phyloP scores from a whole-genome alignment of 2,797 vertebrate genomes.

The Manis javanica region DNA sequence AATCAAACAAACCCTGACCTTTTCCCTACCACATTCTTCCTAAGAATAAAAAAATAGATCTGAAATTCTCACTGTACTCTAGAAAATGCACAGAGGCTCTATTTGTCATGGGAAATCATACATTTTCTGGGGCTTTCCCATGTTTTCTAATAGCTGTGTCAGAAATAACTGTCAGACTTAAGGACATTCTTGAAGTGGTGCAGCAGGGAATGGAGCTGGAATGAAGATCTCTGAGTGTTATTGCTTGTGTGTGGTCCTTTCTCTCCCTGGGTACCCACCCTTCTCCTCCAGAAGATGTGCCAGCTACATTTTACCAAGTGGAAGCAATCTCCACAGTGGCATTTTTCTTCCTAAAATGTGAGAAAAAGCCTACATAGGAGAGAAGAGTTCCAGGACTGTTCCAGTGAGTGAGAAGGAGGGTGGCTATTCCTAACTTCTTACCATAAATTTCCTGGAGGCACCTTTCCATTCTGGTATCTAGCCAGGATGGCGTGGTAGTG shows the following conservation, averaged over 20 bases:
- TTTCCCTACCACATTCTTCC: neutral
- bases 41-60: neutral
- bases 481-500: neutral
- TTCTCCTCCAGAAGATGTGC: constrained; percentile 31
- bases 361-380: neutral
- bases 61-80: neutral
- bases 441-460: neutral
- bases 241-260: constrained; percentile 69
- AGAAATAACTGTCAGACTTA: neutral
- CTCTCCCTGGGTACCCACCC: neutral
- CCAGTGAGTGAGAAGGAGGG: neutral
- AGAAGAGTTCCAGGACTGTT: neutral
- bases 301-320: constrained; percentile 26
- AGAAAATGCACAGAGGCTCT: neutral
- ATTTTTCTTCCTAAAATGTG: neutral
- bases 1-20: neutral
- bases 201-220: constrained; percentile 43
- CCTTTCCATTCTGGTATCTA: neutral
- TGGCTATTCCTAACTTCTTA: neutral
- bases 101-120: neutral
- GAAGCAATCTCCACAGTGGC: constrained; percentile 53
- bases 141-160: constrained; percentile 29
- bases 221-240: constrained; percentile 23
- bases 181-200: constrained; percentile 67
- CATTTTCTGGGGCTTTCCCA: neutral